Evolutionary conservation across 2,113 vertebrate genomes (phyloP), one percentile per base, ranked within the genome.

Genomic region (Gambusia affinis): DNA sequence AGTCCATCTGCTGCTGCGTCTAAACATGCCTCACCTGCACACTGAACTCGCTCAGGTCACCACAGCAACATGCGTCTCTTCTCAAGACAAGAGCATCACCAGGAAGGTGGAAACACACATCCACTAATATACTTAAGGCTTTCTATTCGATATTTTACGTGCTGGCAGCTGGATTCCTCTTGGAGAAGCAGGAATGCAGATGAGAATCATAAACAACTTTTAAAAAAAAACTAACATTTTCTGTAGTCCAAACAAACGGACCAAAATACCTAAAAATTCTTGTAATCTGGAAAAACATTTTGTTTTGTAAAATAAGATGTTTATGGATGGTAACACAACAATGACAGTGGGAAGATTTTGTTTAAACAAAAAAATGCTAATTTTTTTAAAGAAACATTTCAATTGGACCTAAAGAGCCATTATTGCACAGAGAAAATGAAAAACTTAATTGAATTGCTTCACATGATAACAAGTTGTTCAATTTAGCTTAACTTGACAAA

Each of bases 1-100:
- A 24, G 74, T 87, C 90, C 86, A 87, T 89, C 81, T 87, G 82
- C 73, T 82, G 60, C 67, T 82, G 77, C 29, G 70, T 78, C 75
- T 76, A 39, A 65, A 85, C 24, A 69, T 65, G 60, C 80, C 70
- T 83, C 70, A 84, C 61, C 67, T 82, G 67, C 64, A 72, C 75
- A 78, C 67, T 81, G 64, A 82, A 78, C 29, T 30, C 64, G 57
- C 68, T 63, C 62, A 60, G 69, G 72, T 84, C 73, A 73, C 71
- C 80, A 69, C 64, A 27, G 78, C 54, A 79, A 85, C 72, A 72
- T 75, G 57, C 29, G 63, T 73, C 66, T 75, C 62, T 57, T 84
- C 70, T 81, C 64, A 67, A 71, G 57, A 80, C 28, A 31, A 12
- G 2, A 31, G n/a, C 57, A 35, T 80, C 54, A 67, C 22, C 70